A percentile compares a stretch with the other conserved stretches of the same genome.
Conservation (phyloP, 1,140 invertebrate genomes). For the Drosophila pandora region DNA sequence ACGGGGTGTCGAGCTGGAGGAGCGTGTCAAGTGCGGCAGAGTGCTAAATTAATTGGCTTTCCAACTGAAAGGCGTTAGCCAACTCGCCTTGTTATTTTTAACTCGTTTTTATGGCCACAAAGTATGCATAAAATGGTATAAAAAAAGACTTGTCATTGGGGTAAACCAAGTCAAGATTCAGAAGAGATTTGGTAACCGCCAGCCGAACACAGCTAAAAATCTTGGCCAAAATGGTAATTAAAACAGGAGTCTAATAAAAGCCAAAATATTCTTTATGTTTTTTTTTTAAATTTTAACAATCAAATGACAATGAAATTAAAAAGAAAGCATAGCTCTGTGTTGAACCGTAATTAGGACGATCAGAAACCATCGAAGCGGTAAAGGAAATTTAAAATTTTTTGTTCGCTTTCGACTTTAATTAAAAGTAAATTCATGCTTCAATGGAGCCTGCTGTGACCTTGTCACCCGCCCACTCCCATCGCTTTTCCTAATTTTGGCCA, state of each 20-base stretch:
- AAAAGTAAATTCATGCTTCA: constrained; percentile 39
- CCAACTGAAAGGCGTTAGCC: constrained; percentile 5
- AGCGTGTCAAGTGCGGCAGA: constrained; percentile 40
- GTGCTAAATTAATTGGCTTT: constrained; percentile 67
- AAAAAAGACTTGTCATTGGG: constrained; percentile 4
- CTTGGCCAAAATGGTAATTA: not conserved
- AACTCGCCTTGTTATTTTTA: constrained; percentile 23
- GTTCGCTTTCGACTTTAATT: constrained; percentile 34
- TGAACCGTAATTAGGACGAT: constrained; percentile 25
- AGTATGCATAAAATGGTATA: not conserved
- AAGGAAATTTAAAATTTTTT: constrained; percentile 23
- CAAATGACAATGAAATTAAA: constrained; percentile 6
- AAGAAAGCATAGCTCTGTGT: not conserved
- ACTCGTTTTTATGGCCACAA: constrained; percentile 12
- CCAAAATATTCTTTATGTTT: too few relatives aligned
- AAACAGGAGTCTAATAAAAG: not conserved
- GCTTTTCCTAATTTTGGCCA: constrained; percentile 16
- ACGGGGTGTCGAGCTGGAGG: constrained; percentile 7
- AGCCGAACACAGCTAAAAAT: not conserved
- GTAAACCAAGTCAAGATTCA: not conserved
- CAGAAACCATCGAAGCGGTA: constrained; percentile 24
- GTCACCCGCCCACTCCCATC: constrained; percentile 4
- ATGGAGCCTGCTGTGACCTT: constrained; percentile 25
- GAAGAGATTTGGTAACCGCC: not conserved
- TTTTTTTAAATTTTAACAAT: not conserved